phyloP scores from a whole-genome alignment of 2,797 vertebrate genomes.

The Chaetophractus vellerosus region DNA sequence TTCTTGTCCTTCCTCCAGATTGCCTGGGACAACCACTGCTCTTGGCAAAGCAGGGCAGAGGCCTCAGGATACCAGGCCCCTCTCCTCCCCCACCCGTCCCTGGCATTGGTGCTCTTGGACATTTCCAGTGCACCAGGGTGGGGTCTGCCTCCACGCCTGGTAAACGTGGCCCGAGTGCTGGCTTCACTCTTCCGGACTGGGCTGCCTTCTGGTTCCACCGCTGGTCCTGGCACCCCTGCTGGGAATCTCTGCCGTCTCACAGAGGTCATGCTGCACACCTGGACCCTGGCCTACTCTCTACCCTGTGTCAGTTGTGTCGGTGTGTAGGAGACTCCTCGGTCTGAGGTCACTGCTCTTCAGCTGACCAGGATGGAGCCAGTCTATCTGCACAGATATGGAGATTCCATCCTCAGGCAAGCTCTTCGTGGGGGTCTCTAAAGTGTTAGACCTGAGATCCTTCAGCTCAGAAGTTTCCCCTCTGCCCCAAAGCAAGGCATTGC shows the following conservation, averaged over 20 bases:
- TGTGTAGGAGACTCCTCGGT: background rate
- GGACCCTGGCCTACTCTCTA: background rate
- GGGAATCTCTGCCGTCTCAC: background rate
- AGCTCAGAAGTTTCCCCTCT: background rate
- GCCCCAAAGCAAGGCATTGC: background rate
- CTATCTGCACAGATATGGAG: background rate
- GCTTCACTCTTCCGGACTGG: background rate
- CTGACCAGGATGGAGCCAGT: background rate
- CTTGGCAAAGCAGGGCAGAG: background rate
- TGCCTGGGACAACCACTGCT: background rate
- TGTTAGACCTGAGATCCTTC: background rate
- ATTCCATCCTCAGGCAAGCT: background rate
- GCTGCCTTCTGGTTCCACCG: background rate
- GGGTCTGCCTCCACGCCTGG: background rate
- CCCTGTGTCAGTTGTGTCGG: background rate
- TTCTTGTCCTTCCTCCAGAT: slow-evolving; percentile 23
- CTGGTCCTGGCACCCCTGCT: background rate
- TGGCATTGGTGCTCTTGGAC: background rate
- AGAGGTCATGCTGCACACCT: background rate
- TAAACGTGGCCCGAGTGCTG: background rate
- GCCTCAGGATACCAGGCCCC: background rate
- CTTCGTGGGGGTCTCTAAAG: background rate
- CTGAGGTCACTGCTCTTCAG: background rate
- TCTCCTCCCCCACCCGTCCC: background rate
- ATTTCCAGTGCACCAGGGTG: background rate